A percentile compares a stretch with the other conserved stretches of the same genome.
These are phyloP conservation scores for Silurus aristotelis DNA, from an alignment of 2,797 vertebrate species.

Conservation along the genomic window DNA sequence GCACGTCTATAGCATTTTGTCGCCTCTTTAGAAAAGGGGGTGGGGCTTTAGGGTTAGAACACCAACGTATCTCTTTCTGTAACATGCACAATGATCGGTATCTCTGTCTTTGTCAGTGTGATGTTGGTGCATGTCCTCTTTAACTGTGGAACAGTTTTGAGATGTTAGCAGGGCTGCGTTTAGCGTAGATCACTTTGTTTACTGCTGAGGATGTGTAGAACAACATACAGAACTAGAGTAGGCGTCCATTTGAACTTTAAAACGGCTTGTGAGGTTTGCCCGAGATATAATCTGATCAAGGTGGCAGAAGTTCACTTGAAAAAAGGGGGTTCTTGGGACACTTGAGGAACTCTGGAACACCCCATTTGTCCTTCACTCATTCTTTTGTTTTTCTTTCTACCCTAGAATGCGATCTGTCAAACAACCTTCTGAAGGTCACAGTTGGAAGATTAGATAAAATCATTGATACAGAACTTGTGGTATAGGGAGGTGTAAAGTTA, in stretches of 20 bases:
- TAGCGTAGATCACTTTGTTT: constrained; percentile 21
- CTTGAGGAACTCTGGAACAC: constrained; percentile 27
- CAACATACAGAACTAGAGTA: constrained; percentile 21
- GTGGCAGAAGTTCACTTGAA: background rate
- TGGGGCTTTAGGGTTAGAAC: constrained; percentile 14
- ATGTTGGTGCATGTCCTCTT: constrained; percentile 38
- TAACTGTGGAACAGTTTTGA: constrained; percentile 19
- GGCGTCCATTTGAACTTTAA: constrained; percentile 4
- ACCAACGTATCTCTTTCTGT: constrained; percentile 23
- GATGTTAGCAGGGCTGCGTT: constrained; percentile 29
- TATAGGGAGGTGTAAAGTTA: background rate
- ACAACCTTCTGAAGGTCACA: constrained; percentile 29
- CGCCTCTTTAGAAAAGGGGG: background rate
- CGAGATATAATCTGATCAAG: background rate
- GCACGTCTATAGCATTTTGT: background rate
- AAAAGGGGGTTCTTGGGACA: background rate
- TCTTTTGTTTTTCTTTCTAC: constrained; percentile 24
- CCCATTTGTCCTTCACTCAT: background rate
- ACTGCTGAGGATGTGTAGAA: constrained; percentile 6
- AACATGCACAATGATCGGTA: constrained; percentile 30
- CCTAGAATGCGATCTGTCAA: background rate
- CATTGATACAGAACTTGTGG: background rate
- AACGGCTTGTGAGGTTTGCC: background rate
- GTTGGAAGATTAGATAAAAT: background rate
- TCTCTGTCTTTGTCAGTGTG: constrained; percentile 23